These are phyloP conservation scores for Drosophila barbarae DNA, from an alignment of 2,888 invertebrate genomes.

Conservation along the genomic window DNA sequence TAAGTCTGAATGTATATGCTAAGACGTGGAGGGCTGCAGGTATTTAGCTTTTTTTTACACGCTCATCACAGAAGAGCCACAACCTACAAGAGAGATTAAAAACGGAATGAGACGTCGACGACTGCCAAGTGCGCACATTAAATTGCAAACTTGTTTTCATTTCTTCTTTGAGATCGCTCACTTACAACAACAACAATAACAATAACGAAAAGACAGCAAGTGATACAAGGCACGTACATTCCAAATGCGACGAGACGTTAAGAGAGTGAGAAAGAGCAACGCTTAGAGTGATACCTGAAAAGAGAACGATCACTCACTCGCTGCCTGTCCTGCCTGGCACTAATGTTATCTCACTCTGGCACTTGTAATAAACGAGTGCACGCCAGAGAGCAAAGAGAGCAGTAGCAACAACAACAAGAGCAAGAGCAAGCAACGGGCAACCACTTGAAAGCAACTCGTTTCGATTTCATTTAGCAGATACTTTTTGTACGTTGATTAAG, in stretches of 20 bases:
- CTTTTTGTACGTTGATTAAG: slow-evolving; percentile 77
- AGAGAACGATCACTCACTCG: slow-evolving; percentile 48
- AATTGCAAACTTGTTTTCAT: slow-evolving; percentile 72
- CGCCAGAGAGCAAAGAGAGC: slow-evolving; percentile 56
- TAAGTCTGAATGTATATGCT: slow-evolving; percentile 39
- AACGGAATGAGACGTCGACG: slow-evolving; percentile 43
- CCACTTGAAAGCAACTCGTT: slow-evolving; percentile 77
- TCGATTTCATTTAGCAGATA: slow-evolving; percentile 76
- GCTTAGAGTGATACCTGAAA: slow-evolving; percentile 1
- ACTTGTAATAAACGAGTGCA: slow-evolving; percentile 70
- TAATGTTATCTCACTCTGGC: slow-evolving; percentile 30
- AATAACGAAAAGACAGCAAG: slow-evolving; percentile 42
- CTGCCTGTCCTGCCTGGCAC: slow-evolving; percentile 32
- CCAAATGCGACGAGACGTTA: slow-evolving; percentile 60
- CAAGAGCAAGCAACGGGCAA: slow-evolving; percentile 47
- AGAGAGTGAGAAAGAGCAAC: slow-evolving; percentile 6
- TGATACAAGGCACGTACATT: slow-evolving; percentile 76
- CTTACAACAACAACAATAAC: slow-evolving; percentile 51
- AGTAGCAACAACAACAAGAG: slow-evolving; percentile 40
- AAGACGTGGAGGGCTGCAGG: slow-evolving; percentile 58
- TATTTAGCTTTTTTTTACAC: slow-evolving; percentile 4
- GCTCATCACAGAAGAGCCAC: slow-evolving; percentile 28
- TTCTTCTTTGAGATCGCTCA: slow-evolving; percentile 51
- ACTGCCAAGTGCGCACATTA: slow-evolving; percentile 70
- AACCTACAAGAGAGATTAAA: slow-evolving; percentile 23